Evolutionary conservation across 2,888 invertebrate genomes (phyloP), one percentile per base, ranked within the genome.

Genomic region (Agrotis clavis): DNA sequence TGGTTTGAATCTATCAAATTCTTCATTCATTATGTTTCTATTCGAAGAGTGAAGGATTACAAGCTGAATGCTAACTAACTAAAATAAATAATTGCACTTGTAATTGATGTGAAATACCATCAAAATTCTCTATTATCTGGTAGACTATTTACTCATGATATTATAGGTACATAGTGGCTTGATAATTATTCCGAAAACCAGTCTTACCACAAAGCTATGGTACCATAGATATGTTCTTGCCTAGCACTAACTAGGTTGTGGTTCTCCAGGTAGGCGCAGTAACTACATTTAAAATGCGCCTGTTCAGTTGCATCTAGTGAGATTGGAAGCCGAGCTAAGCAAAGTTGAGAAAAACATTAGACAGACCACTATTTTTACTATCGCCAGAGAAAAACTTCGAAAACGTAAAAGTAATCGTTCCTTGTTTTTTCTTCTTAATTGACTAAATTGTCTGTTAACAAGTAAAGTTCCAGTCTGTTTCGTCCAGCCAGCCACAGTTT

Each of bases 1-100:
- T 81, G 65, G 59, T 75, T 60, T 59, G 14, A 64, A 78, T 81
- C 64, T 63, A 65, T 69, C 60, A 67, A 69, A 67, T 71, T 74
- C 71, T 78, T 68, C 63, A 71, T 78, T 68, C 13, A 70, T 74
- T 77, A 66, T 69, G 21, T 63, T 78, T 74, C 57, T 61, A 67
- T 68, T 47, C n/a, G 54, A 50, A 11, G 11, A 47, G 14, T 78
- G 64, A 81, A 81, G 67, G 62, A 82, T 81, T 78, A 67, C 57
- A 25, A 25, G 16, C 51, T 71, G 79, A 79, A 71, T 71, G 41
- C 51, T 79, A 75, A 74, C 56, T 54, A 57, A 66, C 67, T 71
- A 50, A 53, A 65, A 78, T 50, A 71, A 71, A 76, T 71, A 45
- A 79, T 65, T 61, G 47, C 16, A 72, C 4, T 45, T 72, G 41